These are phyloP conservation scores for Leptopilina syphax DNA, from an alignment of 2,888 invertebrate genomes.

Conservation along the genomic window DNA sequence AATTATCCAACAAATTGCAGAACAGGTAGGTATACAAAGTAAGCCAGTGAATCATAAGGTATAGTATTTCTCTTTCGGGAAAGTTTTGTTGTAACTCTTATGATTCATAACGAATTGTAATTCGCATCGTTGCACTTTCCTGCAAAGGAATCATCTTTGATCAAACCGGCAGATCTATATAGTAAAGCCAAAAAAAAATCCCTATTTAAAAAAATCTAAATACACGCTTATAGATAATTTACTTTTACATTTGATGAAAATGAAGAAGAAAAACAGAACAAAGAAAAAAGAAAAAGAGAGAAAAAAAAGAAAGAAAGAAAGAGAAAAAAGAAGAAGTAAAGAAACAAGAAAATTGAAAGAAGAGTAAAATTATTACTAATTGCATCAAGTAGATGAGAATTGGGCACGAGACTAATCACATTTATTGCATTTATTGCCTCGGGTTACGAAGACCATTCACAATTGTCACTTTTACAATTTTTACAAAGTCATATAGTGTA, in stretches of 20 bases:
- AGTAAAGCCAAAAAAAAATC: background rate
- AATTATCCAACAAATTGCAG: background rate
- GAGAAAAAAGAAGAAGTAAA: background rate
- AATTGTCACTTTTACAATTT: slow-evolving; percentile 23
- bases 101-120: slow-evolving; percentile 33
- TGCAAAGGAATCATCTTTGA: slow-evolving; percentile 27
- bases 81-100: slow-evolving; percentile 33
- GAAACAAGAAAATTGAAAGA: background rate
- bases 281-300: background rate
- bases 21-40: background rate
- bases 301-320: background rate
- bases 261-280: background rate
- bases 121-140: slow-evolving; percentile 28
- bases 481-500: slow-evolving; percentile 8
- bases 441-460: background rate
- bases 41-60: background rate
- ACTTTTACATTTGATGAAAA: background rate
- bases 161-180: slow-evolving; percentile 26
- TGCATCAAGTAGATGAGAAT: background rate
- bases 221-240: background rate
- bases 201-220: too few relatives aligned
- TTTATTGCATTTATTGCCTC: slow-evolving; percentile 9
- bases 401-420: slow-evolving; percentile 29
- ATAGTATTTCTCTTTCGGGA: slow-evolving; percentile 16
- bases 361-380: background rate